Base-by-base conservation (phyloP, 2,113 vertebrate species). In the Chloebia gouldiae region DNA sequence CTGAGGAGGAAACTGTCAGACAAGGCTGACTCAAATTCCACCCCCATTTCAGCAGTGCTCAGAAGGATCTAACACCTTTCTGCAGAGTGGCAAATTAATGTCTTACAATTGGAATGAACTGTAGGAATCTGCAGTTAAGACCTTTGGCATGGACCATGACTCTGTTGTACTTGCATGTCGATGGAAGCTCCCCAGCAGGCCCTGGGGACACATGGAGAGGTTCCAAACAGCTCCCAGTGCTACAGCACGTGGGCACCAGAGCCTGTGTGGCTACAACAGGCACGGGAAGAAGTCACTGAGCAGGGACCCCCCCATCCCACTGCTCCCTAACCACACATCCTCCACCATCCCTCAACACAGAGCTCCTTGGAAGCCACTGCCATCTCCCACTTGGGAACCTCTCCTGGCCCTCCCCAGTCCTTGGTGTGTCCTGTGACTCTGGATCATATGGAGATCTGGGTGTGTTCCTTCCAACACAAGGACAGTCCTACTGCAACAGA, bases 51-150 rank as follows among this genome's bases (percentile, higher is more conserved):
- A 86, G 47, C 64, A 54, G 15, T 0, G 0, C 71, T 54, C 73
- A 63, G 87, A 87, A 83, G 11, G 78, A 95, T 45, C 85, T 68
- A 61, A 95, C 90, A 92, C 84, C 84, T 92, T 95, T 87, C 76
- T 85, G 63, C 59, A 54, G 81, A 33, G 73, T 24, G 37, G 80
- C 47, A 82, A 84, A 90, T 93, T 57, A 89, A 28, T 57, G 33
- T 54, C 89, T 83, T 45, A 16, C 17, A 78, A 51, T 56, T 51
- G 71, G 75, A 81, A 78, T 7, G 51, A 94, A 60, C 68, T 0
- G 1, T 9, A 60, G 60, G n/a, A 60, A 79, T 54, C 44, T 63
- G 81, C 30, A 47, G 44, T 54, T 2, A 17, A 68, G 81, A 79
- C 57, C 69, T 84, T 20, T 79, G 59, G 49, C 54, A 47, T 0